Conservation (phyloP, 2,113 vertebrate genomes). For the Heliornis fulica region DNA sequence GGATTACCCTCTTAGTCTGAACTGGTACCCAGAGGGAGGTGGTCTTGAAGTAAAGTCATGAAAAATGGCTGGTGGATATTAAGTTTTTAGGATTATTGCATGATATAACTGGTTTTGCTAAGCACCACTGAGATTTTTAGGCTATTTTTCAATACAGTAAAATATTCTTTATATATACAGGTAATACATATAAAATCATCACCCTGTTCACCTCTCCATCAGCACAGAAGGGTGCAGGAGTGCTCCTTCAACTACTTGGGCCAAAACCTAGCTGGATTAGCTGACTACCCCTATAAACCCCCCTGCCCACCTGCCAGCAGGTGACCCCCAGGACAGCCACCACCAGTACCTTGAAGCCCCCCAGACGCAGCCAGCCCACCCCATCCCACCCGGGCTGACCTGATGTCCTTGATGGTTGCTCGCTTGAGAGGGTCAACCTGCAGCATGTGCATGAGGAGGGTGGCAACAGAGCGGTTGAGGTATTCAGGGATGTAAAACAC, state of each 20-base stretch:
- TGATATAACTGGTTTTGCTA: not conserved
- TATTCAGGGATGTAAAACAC: conserved; percentile 99
- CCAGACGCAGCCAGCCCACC: not conserved
- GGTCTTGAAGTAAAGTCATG: not conserved
- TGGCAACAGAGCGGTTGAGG: conserved; percentile 91
- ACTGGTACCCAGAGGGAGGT: not conserved
- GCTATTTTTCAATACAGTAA: not conserved
- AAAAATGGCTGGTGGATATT: not conserved
- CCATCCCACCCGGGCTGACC: conserved; percentile 68
- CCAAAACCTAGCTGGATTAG: not conserved
- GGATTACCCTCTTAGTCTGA: not conserved
- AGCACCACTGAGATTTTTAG: not conserved
- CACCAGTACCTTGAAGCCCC: accelerated
- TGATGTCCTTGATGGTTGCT: conserved; percentile 97
- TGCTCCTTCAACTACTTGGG: not conserved
- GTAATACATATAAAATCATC: not conserved
- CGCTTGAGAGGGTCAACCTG: conserved; percentile 97
- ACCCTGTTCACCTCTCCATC: not conserved
- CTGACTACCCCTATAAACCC: not conserved
- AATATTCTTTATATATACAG: not conserved
- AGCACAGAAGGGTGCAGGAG: not conserved
- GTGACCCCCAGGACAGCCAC: not conserved
- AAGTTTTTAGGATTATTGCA: not conserved
- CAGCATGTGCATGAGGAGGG: conserved; percentile 93
- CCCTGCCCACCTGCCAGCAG: not conserved